Percentiles rank a stretch among this genome's conserved stretches.
Evolutionary conservation across 2,888 invertebrate genomes (phyloP).

Genomic region (Xestia sexstrigata): DNA sequence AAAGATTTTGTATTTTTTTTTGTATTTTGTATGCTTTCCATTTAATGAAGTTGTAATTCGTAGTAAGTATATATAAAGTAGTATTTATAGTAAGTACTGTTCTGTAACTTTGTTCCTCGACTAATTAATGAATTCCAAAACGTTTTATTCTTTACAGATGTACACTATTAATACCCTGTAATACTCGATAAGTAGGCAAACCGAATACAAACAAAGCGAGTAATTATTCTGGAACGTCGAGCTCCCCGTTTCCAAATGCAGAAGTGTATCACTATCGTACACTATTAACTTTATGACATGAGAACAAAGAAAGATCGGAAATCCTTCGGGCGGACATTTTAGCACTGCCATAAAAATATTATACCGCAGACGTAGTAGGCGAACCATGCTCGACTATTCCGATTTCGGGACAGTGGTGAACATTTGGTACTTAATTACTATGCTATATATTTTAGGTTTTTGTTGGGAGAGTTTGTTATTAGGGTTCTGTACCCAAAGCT

Average conservation of each 20-base stretch:
- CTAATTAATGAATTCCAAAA: background rate
- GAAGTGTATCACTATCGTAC: constrained; percentile 51
- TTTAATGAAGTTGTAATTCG: no score
- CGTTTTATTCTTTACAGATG: background rate
- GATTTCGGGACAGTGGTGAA: constrained; percentile 5
- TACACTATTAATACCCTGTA: background rate
- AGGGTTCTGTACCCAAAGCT: background rate
- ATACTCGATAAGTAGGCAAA: background rate
- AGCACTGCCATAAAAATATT: constrained; percentile 74
- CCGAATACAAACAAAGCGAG: background rate
- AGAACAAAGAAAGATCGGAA: constrained; percentile 63
- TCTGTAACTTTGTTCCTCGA: background rate
- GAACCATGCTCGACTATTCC: constrained; percentile 29
- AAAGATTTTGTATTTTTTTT: no score
- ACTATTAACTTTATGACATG: constrained; percentile 51
- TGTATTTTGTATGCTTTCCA: no score
- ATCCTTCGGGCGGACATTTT: constrained; percentile 64
- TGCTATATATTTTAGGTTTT: background rate
- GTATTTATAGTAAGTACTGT: no score
- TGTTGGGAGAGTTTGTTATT: background rate
- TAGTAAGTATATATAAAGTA: no score
- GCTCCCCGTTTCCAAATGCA: constrained; percentile 27
- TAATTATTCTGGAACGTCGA: background rate
- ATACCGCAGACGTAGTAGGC: constrained; percentile 42
- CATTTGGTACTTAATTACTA: background rate